phyloP scores from a whole-genome alignment of 2,888 invertebrate species.

The Drosophila rubida region DNA sequence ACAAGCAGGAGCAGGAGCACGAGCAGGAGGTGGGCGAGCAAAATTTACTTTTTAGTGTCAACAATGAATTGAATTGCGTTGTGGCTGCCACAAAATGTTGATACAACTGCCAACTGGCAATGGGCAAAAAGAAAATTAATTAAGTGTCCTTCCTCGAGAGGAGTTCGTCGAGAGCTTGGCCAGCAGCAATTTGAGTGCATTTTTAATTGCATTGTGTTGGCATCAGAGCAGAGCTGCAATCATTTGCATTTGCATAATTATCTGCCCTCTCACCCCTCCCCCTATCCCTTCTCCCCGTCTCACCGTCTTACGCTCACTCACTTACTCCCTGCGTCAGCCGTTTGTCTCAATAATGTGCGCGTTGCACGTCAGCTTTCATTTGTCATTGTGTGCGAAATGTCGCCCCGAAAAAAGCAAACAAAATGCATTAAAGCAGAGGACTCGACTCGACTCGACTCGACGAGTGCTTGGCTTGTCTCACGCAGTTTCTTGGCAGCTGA shows the following conservation, averaged over 20 bases:
- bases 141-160: constrained; percentile 45
- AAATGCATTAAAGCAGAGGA: constrained; percentile 74
- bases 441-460: constrained; percentile 25
- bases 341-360: constrained; percentile 70
- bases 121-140: constrained; percentile 71
- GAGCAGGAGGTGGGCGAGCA: constrained; percentile 12
- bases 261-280: neutral
- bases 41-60: constrained; percentile 65
- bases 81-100: constrained; percentile 44
- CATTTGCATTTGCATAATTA: constrained; percentile 74
- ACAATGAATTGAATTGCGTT: constrained; percentile 67
- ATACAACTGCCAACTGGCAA: constrained; percentile 54
- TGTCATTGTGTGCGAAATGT: constrained; percentile 58
- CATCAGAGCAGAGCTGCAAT: constrained; percentile 22
- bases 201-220: constrained; percentile 66
- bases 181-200: constrained; percentile 56
- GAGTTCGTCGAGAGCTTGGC: constrained; percentile 4
- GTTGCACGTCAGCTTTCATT: constrained; percentile 74
- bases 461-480: constrained; percentile 56
- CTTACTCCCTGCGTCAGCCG: constrained; percentile 44
- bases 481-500: constrained; percentile 74
- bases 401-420: constrained; percentile 66
- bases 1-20: constrained; percentile 2
- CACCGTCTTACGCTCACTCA: no score
- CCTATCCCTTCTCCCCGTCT: no score